Evolutionary conservation across 1,140 invertebrate species (phyloP).

Genomic region (Ips typographus): DNA sequence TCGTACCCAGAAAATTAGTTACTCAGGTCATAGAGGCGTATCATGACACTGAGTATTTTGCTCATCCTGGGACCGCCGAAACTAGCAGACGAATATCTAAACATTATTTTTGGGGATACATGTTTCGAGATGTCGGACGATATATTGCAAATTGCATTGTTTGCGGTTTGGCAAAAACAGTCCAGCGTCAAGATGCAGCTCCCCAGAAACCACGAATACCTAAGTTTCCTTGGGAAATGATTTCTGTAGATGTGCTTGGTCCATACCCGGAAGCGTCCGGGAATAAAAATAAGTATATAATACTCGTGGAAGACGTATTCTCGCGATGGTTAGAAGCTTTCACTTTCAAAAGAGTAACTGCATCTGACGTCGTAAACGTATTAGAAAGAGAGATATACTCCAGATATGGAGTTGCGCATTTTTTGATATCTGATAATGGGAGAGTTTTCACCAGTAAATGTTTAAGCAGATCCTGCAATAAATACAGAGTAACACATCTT

Average conservation of each 20-base stretch:
- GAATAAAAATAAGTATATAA: conserved; percentile 4
- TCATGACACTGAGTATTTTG: background rate
- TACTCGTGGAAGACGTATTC: conserved; percentile 8
- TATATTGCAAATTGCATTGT: conserved; percentile 17
- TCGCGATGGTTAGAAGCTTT: conserved; percentile 13
- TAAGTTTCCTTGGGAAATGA: background rate
- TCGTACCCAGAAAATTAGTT: background rate
- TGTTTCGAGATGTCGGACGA: too few species aligned
- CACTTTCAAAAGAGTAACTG: background rate
- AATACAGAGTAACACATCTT: background rate
- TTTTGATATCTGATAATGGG: background rate
- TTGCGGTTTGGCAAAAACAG: conserved; percentile 38
- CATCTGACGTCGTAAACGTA: background rate
- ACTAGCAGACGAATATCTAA: too few species aligned
- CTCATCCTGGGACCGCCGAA: too few species aligned
- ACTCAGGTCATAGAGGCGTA: background rate
- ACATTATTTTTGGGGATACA: too few species aligned
- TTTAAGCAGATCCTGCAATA: background rate
- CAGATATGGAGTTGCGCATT: background rate
- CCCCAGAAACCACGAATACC: too few species aligned
- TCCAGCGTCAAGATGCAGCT: background rate
- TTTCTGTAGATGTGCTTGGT: background rate
- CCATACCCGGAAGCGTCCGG: background rate
- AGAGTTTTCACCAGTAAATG: background rate
- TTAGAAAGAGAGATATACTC: background rate